A percentile compares a stretch with the other conserved stretches of the same genome.
These are phyloP conservation scores for Esox lucius DNA, from an alignment of 2,797 vertebrate species.

Conservation along the genomic window DNA sequence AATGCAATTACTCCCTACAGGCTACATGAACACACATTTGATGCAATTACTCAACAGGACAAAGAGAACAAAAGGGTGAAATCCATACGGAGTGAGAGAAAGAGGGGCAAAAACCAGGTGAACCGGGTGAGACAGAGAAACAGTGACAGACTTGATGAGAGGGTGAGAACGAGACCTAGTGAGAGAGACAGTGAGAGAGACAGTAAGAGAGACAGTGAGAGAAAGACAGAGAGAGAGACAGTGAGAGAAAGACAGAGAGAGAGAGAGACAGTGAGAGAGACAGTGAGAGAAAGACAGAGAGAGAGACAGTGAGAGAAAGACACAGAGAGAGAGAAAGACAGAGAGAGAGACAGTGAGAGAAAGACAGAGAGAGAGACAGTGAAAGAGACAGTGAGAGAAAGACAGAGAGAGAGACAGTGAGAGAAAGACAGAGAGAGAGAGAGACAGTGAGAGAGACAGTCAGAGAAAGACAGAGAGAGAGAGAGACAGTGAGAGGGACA, in stretches of 20 bases:
- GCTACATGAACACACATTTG: slow-evolving; percentile 1
- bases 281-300: not conserved
- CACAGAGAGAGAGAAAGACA: no score
- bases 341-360: not conserved
- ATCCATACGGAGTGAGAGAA: not conserved
- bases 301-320: slow-evolving; percentile 1
- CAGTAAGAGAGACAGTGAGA: not conserved
- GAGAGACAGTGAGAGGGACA: not conserved
- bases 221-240: not conserved
- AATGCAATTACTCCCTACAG: slow-evolving; percentile 3
- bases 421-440: slow-evolving; percentile 1
- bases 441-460: no score
- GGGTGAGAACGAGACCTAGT: slow-evolving; percentile 17
- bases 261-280: not conserved
- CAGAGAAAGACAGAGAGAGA: slow-evolving; percentile 14
- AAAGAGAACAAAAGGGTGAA: no score
- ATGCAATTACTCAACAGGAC: slow-evolving; percentile 7
- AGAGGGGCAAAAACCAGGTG: not conserved
- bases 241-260: slow-evolving; percentile 19
- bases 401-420: not conserved
- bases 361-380: slow-evolving; percentile 18
- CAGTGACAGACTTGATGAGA: no score
- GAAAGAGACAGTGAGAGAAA: slow-evolving; percentile 11
- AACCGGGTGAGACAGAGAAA: slow-evolving; percentile 11
- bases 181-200: slow-evolving; percentile 11